phyloP scores from a whole-genome alignment of 2,797 vertebrate genomes.

The Fistularia tabacaria region DNA sequence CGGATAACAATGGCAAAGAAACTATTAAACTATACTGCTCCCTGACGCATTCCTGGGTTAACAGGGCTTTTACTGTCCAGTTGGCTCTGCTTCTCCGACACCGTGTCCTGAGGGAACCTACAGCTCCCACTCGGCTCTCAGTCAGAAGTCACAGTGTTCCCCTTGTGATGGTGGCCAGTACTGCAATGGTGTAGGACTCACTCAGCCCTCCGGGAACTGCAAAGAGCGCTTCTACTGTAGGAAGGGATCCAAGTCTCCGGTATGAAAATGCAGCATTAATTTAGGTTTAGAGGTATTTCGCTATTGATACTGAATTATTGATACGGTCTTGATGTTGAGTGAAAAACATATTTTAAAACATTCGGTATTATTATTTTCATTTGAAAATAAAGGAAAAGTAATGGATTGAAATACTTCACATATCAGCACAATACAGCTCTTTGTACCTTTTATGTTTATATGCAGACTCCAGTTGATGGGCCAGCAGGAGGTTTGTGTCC shows the following conservation, averaged over 20 bases:
- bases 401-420: too few species aligned
- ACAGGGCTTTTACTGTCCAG: constrained; percentile 82
- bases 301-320: too few species aligned
- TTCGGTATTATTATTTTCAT: too few species aligned
- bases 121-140: constrained; percentile 65
- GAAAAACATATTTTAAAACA: too few species aligned
- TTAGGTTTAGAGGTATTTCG: too few species aligned
- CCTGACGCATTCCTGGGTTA: background rate
- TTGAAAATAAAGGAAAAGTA: too few species aligned
- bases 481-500: constrained; percentile 78
- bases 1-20: too few species aligned
- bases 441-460: background rate
- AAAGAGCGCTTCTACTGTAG: constrained; percentile 83
- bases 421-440: background rate
- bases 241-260: constrained; percentile 76
- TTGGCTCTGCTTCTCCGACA: constrained; percentile 69
- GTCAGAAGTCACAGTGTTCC: constrained; percentile 66
- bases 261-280: constrained; percentile 51
- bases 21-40: too few species aligned
- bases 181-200: constrained; percentile 76
- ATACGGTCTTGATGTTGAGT: too few species aligned
- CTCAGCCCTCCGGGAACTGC: constrained; percentile 77
- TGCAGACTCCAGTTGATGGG: constrained; percentile 79
- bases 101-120: constrained; percentile 79
- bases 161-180: constrained; percentile 78